Percentiles rank a stretch among this genome's conserved stretches.
phyloP scores from a whole-genome alignment of 2,113 vertebrate species.

The Gobio gobio region DNA sequence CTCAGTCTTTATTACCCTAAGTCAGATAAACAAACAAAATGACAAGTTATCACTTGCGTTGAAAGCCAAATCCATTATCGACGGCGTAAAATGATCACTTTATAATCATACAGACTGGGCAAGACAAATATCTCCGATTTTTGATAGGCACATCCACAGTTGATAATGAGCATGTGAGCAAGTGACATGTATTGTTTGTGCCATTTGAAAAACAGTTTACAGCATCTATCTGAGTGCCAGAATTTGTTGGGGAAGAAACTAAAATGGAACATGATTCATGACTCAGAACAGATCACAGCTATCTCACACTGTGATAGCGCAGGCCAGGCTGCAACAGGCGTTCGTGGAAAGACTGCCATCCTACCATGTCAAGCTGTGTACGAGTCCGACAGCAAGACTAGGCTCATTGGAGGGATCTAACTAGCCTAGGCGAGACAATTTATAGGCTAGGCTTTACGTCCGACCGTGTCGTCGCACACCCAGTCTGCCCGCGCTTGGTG shows the following conservation, averaged over 20 bases:
- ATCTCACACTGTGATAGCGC: constrained; percentile 22
- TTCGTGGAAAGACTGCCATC: constrained; percentile 13
- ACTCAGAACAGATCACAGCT: constrained; percentile 12
- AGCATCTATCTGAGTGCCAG: not conserved
- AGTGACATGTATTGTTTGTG: constrained; percentile 5
- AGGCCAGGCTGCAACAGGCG: constrained; percentile 24
- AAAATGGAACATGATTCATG: constrained; percentile 22
- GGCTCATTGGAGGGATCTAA: constrained; percentile 14
- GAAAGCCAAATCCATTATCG: constrained; percentile 48
- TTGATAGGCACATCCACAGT: not conserved
- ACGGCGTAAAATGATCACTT: constrained; percentile 38
- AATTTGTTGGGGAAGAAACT: constrained; percentile 7
- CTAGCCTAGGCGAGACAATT: constrained; percentile 26
- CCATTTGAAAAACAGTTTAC: constrained; percentile 16
- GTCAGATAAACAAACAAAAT: constrained; percentile 50
- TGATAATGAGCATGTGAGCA: not conserved
- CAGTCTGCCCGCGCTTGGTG: not conserved
- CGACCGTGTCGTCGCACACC: not conserved
- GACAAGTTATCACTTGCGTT: constrained; percentile 54
- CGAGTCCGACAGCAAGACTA: not conserved
- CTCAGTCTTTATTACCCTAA: constrained; percentile 61
- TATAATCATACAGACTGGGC: not conserved
- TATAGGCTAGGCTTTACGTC: constrained; percentile 27
- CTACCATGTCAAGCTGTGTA: constrained; percentile 20
- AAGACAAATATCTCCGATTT: not conserved